phyloP scores from a whole-genome alignment of 2,888 invertebrate genomes.

The Trachelus troglodyta region DNA sequence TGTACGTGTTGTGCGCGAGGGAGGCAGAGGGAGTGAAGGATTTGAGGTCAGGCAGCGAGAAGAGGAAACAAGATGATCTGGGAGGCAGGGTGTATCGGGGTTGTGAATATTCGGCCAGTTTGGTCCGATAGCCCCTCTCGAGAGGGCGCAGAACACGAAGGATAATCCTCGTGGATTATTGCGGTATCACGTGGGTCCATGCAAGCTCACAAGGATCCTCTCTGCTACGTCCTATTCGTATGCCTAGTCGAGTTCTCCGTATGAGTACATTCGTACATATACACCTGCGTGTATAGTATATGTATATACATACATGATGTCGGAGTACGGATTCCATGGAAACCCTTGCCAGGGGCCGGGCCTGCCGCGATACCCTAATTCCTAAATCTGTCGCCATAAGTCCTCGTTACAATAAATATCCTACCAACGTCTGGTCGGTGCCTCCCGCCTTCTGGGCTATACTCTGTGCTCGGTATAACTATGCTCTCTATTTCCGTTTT shows the following conservation, averaged over 20 bases:
- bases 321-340: slow-evolving; percentile 48
- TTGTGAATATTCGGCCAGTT: slow-evolving; percentile 59
- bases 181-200: slow-evolving; percentile 66
- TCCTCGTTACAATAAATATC: slow-evolving; percentile 67
- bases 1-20: neutral
- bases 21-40: neutral
- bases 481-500: neutral
- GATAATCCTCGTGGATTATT: slow-evolving; percentile 67
- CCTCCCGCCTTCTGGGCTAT: slow-evolving; percentile 9
- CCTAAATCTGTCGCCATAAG: slow-evolving; percentile 68
- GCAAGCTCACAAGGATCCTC: slow-evolving; percentile 53
- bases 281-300: neutral
- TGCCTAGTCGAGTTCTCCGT: neutral
- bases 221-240: neutral
- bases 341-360: slow-evolving; percentile 57
- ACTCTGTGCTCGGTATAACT: neutral
- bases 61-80: neutral
- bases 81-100: slow-evolving; percentile 35
- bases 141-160: slow-evolving; percentile 50
- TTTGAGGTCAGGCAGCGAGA: neutral
- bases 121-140: slow-evolving; percentile 47
- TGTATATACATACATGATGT: neutral
- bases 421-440: slow-evolving; percentile 46
- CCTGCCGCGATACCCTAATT: slow-evolving; percentile 66
- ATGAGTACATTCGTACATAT: neutral